Evolutionary conservation across 2,113 vertebrate species (phyloP).

Genomic region (Myxocyprinus asiaticus): DNA sequence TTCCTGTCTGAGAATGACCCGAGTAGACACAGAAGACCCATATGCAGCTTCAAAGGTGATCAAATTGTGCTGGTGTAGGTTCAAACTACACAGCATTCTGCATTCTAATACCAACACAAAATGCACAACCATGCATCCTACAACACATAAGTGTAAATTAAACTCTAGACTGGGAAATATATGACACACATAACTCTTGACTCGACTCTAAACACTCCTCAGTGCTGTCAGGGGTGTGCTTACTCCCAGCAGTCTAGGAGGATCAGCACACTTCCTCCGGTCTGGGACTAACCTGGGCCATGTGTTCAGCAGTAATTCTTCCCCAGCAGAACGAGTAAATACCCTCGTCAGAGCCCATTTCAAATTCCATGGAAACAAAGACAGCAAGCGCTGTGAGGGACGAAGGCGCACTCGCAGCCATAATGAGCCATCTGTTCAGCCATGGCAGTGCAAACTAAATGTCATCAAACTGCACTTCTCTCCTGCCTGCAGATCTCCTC

Average conservation of each 20-base stretch:
- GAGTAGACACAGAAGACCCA: too few relatives aligned
- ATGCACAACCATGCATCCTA: background rate
- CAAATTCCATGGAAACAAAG: conserved; percentile 54
- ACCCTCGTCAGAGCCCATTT: conserved; percentile 43
- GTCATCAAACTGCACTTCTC: conserved; percentile 47
- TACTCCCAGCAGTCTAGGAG: conserved; percentile 13
- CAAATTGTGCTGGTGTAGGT: background rate
- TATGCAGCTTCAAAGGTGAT: too few relatives aligned
- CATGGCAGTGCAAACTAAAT: conserved; percentile 48
- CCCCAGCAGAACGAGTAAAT: conserved; percentile 42
- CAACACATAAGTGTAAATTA: background rate
- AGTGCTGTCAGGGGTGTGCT: background rate
- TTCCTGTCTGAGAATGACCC: too few relatives aligned
- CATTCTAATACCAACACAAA: background rate
- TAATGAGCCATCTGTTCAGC: conserved; percentile 59
- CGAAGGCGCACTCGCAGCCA: conserved; percentile 27
- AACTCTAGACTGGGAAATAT: background rate
- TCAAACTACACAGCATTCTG: background rate
- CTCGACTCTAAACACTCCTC: conserved; percentile 1
- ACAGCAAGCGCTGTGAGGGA: conserved; percentile 24
- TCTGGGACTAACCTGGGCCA: conserved; percentile 45
- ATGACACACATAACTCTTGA: conserved; percentile 4
- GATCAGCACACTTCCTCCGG: conserved; percentile 21
- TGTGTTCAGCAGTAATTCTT: conserved; percentile 44
- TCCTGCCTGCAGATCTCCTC: background rate